Base-by-base conservation (phyloP, 2,888 invertebrate genomes). In the Eristalinus sepulchralis region DNA sequence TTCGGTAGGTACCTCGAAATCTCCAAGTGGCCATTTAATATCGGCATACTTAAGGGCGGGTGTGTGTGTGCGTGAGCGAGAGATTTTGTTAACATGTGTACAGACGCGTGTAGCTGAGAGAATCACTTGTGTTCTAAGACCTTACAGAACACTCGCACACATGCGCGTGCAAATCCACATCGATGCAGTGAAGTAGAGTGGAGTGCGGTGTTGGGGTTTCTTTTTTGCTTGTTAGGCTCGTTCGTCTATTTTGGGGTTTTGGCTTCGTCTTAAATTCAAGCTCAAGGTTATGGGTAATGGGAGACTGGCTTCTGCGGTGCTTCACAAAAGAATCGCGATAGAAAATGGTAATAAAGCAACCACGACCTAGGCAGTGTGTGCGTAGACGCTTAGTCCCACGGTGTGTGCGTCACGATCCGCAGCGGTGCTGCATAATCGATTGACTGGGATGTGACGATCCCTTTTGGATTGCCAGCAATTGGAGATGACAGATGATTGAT, bases 241-340 rank as follows among this genome's bases (percentile, higher is more conserved):
- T 55, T 79, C 33, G 71, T 79, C 79, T 71, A 72, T 71, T 71
- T 79, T 47, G 64, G 59, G 47, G n/a, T 71, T 63, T 34, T 57
- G 47, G 34, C 17, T 80, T 71, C 47, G 59, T 64, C 66, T 60
- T 27, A 31, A 78, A 72, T 80, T 80, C 72, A 80, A 80, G 72
- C 80, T 80, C 80, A 80, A 80, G 80, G 80, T 80, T 80, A 72
- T 66, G 60, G 64, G 34, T 79, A 79, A 71, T 71, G 59, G 64
- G 47, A 64, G 55, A 34, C 55, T 68, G 55, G 39, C 31, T 68
- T 68, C 68, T 33, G 62, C 62, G 34, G 60, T 68, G 68, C 11
- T 24, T 53, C 31, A 63, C 63, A 63, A 9, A 33, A 73, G 24
- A 53, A 53, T 20, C 4, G 17, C 17, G 8, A 47, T 55, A 57